Base-by-base conservation (phyloP, 2,113 vertebrate species). In the Mormyrus iriodes region DNA sequence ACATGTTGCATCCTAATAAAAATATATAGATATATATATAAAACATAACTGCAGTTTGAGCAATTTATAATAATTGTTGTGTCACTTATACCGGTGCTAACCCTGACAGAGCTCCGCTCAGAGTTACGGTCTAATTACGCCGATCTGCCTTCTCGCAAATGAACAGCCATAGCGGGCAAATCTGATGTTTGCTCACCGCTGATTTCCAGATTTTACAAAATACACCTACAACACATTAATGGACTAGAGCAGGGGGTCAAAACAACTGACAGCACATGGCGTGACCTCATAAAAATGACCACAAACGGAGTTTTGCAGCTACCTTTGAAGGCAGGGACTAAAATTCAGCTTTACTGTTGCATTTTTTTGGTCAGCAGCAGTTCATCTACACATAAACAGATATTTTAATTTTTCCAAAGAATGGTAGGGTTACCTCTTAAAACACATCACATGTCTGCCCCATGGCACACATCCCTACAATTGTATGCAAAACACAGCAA, bases 41-140 rank as follows among this genome's bases (percentile, higher is more conserved):
- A 12, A 83, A 83, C 15, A 49, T 31, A 76, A 52, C 42, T 51
- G 69, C 48, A 31, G 49, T 73, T 88, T 76, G 7, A 73, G 48
- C 84, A 53, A 35, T 86, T 86, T 31, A 52, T 86, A 51, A 86
- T 86, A 49, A 35, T 53, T 48, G 27, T 51, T 17, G 49, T 52
- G n/a, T n/a, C 83, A 48, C 17, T 31, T 52, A 19, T 17, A 52
- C 51, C n/a, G 15, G 15, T 3, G 2, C 15, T 52, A 65, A 65
- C 15, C 17, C 48, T 15, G 27, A 27, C 27, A 27, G 3, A 21
- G 9, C 84, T 53, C 51, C 1, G 2, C 79, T 2, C 49, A 17
- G 85, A 73, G 49, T 88, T 88, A 88, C 31, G 87, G 86, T 35
- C 12, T 4, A 15, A 88, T 73, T 51, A 69, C 12, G 48, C 88